Conservation (phyloP, 37 sponge, comb jelly and placozoan genomes). For the Aplysina aerophoba region DNA sequence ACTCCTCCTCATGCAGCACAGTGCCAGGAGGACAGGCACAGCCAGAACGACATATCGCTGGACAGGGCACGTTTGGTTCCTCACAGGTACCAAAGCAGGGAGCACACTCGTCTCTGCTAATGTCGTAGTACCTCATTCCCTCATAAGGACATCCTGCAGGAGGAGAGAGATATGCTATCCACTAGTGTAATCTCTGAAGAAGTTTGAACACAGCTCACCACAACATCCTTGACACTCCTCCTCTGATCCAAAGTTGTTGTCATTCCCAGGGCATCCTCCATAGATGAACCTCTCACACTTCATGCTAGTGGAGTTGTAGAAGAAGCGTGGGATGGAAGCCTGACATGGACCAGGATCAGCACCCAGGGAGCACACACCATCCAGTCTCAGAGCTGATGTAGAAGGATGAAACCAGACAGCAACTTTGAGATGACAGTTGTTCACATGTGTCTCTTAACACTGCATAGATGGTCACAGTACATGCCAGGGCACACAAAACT, state of each 20-base stretch:
- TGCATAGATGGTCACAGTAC: neutral
- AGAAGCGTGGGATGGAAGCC: constrained; percentile 20
- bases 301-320: constrained; percentile 30
- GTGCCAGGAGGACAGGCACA: constrained; percentile 43
- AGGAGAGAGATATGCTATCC: too few relatives aligned
- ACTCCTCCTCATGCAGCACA: constrained; percentile 31
- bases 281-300: constrained; percentile 45
- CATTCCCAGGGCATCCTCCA: constrained; percentile 58
- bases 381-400: neutral
- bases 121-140: neutral
- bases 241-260: constrained; percentile 32
- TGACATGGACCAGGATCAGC: constrained; percentile 48
- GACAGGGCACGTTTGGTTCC: neutral
- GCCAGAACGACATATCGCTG: neutral
- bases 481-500: neutral
- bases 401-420: too few relatives aligned
- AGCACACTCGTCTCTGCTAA: neutral
- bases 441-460: neutral
- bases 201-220: neutral
- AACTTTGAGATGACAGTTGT: neutral
- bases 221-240: neutral
- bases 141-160: neutral
- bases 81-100: neutral
- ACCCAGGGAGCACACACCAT: constrained; percentile 32
- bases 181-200: too few relatives aligned